A percentile compares a stretch with the other conserved stretches of the same genome.
Conservation (phyloP, 2,113 vertebrate species). For the Chionomys nivalis region DNA sequence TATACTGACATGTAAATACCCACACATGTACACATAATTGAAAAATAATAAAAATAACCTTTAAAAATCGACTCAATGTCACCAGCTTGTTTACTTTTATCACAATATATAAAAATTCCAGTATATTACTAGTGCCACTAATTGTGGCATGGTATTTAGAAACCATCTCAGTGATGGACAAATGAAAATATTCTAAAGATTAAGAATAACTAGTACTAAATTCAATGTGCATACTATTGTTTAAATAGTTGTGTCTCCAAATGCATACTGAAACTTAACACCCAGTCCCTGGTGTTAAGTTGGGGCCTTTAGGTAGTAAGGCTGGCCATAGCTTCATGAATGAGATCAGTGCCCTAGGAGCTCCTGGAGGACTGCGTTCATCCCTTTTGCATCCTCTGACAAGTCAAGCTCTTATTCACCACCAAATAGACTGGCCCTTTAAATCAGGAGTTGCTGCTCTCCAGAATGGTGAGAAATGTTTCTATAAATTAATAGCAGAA, state of each 20-base stretch:
- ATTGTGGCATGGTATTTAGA: background rate
- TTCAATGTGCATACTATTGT: background rate
- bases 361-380: background rate
- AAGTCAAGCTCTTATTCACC: background rate
- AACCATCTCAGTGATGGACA: background rate
- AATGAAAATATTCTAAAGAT: background rate
- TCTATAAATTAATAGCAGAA: background rate
- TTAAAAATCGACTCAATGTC: background rate
- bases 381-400: background rate
- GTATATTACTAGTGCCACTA: background rate
- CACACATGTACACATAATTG: background rate
- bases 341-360: background rate
- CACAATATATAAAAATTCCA: background rate
- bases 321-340: background rate
- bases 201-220: background rate
- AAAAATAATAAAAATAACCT: background rate
- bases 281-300: too few species aligned
- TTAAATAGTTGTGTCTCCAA: background rate
- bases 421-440: background rate
- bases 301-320: background rate
- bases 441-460: background rate
- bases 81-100: background rate
- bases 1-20: background rate
- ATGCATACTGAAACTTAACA: background rate
- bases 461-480: background rate